Conservation (phyloP, 2,797 vertebrate genomes). For the Sphaeramia orbicularis region DNA sequence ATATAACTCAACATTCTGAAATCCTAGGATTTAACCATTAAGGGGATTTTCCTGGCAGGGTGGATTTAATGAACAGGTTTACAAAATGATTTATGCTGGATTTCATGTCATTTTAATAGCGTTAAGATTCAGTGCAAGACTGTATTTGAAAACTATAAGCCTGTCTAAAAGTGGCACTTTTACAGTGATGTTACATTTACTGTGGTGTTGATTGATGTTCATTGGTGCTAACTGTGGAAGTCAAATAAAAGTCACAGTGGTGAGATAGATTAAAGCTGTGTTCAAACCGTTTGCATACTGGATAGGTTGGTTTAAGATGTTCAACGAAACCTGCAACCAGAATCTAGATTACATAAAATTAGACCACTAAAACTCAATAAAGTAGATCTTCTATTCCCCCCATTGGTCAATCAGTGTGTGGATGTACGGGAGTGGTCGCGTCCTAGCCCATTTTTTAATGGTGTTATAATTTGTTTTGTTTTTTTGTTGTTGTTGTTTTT, state of each 20-base stretch:
- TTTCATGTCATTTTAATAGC: conserved; percentile 29
- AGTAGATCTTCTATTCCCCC: too few species aligned
- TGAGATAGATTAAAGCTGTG: conserved; percentile 18
- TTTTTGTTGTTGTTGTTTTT: too few species aligned
- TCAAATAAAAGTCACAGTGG: conserved; percentile 58
- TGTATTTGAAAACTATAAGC: conserved; percentile 31
- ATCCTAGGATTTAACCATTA: background rate
- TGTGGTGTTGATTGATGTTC: conserved; percentile 41
- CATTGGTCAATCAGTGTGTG: too few species aligned
- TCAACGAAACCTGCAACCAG: background rate
- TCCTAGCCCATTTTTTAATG: too few species aligned
- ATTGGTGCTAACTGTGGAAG: conserved; percentile 30
- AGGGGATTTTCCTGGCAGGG: background rate
- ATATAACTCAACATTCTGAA: conserved; percentile 3
- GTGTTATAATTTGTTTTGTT: too few species aligned
- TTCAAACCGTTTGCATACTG: conserved; percentile 35
- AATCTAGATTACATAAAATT: background rate
- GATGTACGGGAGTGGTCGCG: too few species aligned
- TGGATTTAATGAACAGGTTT: conserved; percentile 16
- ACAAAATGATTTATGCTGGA: conserved; percentile 6
- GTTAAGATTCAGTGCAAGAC: conserved; percentile 10
- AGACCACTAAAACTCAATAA: too few species aligned
- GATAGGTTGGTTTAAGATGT: conserved; percentile 13
- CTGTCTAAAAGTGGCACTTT: conserved; percentile 36
- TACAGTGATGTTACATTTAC: conserved; percentile 48